Conservation (phyloP, 1,140 invertebrate genomes). For the Protaetia brevitarsis region DNA sequence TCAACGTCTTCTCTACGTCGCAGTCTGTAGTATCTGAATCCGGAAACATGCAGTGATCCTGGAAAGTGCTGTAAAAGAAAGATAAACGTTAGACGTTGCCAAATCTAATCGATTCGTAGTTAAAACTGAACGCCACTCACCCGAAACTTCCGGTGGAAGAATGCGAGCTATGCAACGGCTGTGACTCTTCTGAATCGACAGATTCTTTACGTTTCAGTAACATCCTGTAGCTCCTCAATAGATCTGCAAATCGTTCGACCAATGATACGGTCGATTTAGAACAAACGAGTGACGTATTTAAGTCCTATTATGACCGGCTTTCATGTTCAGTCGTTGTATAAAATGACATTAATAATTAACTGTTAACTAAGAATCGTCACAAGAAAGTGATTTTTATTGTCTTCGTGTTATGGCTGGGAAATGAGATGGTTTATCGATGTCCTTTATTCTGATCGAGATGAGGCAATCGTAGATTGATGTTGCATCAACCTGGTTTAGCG, state of each 20-base stretch:
- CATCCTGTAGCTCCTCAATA: conserved; percentile 17
- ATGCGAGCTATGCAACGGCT: conserved; percentile 9
- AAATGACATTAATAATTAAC: too few species aligned
- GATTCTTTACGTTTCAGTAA: background rate
- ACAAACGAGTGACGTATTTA: background rate
- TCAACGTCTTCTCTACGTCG: background rate
- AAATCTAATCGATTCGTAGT: background rate
- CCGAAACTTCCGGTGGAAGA: conserved; percentile 3
- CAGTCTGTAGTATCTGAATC: conserved; percentile 22
- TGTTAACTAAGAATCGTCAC: too few species aligned
- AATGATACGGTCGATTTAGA: background rate
- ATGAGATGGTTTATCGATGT: too few species aligned
- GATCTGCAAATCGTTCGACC: background rate
- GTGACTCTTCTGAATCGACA: conserved; percentile 8
- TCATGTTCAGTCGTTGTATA: too few species aligned
- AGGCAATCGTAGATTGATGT: too few species aligned
- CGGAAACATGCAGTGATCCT: conserved; percentile 21
- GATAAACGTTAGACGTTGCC: background rate
- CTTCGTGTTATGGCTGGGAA: too few species aligned
- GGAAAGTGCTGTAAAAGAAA: background rate
- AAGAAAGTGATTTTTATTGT: too few species aligned
- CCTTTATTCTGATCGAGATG: too few species aligned
- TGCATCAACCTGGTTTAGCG: too few species aligned
- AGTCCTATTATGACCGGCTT: too few species aligned
- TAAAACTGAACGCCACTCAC: background rate